phyloP scores from a whole-genome alignment of 2,113 vertebrate genomes.

The Hypanus sabinus region DNA sequence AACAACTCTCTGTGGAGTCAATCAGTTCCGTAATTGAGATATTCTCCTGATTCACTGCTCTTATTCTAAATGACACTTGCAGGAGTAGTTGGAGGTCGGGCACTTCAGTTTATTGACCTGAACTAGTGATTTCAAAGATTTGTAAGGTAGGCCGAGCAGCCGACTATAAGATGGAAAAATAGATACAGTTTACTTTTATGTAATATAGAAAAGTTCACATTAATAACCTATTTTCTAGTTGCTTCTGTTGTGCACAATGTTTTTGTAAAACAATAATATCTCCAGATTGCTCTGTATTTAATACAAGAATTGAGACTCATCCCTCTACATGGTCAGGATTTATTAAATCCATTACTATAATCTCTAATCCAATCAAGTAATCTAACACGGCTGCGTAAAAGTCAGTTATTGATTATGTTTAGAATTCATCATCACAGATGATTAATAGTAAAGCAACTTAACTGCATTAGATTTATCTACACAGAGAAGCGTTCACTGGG shows the following conservation, averaged over 20 bases:
- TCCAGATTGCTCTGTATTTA: background rate
- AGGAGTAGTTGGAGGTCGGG: slow-evolving; percentile 51
- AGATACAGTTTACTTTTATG: background rate
- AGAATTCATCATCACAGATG: slow-evolving; percentile 6
- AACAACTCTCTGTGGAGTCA: slow-evolving; percentile 53
- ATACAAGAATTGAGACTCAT: background rate
- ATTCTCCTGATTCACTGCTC: slow-evolving; percentile 53
- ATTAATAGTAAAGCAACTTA: slow-evolving; percentile 26
- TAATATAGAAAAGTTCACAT: background rate
- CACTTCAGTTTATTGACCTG: slow-evolving; percentile 50
- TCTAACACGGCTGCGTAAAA: slow-evolving; percentile 6
- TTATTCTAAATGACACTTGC: slow-evolving; percentile 52
- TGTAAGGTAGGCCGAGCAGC: slow-evolving; percentile 45
- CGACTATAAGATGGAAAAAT: background rate
- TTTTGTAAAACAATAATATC: background rate
- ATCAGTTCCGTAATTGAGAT: slow-evolving; percentile 56
- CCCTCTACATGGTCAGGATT: background rate
- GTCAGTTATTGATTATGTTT: slow-evolving; percentile 16
- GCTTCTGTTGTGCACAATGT: background rate
- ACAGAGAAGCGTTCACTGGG: background rate
- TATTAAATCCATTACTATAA: slow-evolving; percentile 29
- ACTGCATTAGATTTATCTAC: background rate
- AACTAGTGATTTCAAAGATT: slow-evolving; percentile 46
- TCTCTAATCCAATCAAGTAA: slow-evolving; percentile 30
- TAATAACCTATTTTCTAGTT: background rate